Evolutionary conservation across 2,113 vertebrate species (phyloP), one percentile per base, ranked within the genome.

Genomic region (Falco punctatus): DNA sequence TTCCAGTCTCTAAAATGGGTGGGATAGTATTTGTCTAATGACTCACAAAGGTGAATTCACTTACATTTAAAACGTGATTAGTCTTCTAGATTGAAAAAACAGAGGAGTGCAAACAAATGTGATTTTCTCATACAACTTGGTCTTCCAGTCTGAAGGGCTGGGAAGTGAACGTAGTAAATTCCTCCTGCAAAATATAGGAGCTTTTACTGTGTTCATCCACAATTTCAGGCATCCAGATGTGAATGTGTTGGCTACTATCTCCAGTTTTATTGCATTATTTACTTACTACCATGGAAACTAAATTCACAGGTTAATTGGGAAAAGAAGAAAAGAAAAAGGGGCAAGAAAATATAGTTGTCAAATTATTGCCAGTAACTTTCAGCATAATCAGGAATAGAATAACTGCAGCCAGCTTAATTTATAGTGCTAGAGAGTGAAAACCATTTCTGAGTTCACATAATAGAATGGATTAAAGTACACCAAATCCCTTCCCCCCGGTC

Each of bases 381-480:
- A 95, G 91, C 91, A 79, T 94, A 87, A 95, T 90, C 86, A 96
- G 94, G 81, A 92, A 73, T 65, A 82, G 84, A 92, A 70, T 88
- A 95, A 90, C 72, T 86, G 80, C 90, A 88, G 65, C 82, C 74
- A 70, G 78, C 48, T 88, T 94, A 85, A 92, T 97, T 95, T 92
- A 86, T 89, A 83, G 87, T 26, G 30, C 87, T n/a, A 44, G 78
- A 44, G 81, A 95, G 67, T 95, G 78, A 90, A 94, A 96, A 77
- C 89, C 85, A 80, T 96, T 91, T 94, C 86, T 78, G 84, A 91
- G 84, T 95, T 97, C 93, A 77, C 79, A 78, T 86, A 95, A 92
- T 85, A 92, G 90, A 94, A 96, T 30, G 64, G 95, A 96, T 94
- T 96, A 91, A 95, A 96, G 91, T 81, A 91, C 80, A 96, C 89